These are phyloP conservation scores for Melipona beecheii DNA, from an alignment of 2,888 invertebrate species.

Conservation along the genomic window DNA sequence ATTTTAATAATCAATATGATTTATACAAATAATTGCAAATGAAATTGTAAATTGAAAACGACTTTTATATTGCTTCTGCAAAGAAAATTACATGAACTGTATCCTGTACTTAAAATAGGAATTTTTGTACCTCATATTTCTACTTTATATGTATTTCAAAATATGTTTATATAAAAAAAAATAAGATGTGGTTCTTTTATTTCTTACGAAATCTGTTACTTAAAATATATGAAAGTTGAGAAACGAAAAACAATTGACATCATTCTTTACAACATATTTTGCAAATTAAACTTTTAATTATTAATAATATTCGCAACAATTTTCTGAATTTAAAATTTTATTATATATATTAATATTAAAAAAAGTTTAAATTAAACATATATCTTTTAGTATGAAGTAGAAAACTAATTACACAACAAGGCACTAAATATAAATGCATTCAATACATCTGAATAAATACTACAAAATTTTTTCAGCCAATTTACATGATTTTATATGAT, in stretches of 20 bases:
- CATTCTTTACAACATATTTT: background rate
- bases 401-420: background rate
- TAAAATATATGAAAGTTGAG: background rate
- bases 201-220: background rate
- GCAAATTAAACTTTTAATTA: background rate
- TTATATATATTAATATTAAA: background rate
- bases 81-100: conserved; percentile 1
- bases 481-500: background rate
- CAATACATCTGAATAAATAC: background rate
- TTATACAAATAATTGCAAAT: background rate
- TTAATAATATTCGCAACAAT: background rate
- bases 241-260: background rate
- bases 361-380: background rate
- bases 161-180: conserved; percentile 32
- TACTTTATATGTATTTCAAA: conserved; percentile 31
- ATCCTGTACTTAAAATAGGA: conserved; percentile 6
- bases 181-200: background rate
- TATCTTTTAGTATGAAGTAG: background rate
- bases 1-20: background rate
- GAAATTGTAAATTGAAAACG: background rate
- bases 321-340: background rate
- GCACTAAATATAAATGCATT: background rate
- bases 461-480: background rate
- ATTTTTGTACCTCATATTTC: background rate
- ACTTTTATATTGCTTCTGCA: background rate